These are phyloP conservation scores for Pionites leucogaster DNA, from an alignment of 2,113 vertebrate species.

Conservation along the genomic window DNA sequence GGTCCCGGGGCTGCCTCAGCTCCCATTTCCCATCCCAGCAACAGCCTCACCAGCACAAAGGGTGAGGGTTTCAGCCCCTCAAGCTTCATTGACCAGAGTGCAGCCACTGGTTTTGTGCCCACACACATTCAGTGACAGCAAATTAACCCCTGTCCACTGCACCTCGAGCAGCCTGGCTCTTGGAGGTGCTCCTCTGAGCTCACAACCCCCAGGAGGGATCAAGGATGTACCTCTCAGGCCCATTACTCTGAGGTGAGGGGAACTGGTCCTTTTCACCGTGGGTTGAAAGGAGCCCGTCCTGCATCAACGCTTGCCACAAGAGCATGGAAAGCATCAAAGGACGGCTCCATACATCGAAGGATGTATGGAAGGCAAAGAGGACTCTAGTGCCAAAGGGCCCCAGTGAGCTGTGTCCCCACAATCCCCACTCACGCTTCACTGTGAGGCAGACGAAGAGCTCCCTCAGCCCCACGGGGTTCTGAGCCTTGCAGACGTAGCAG, in stretches of 20 bases:
- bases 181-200: neutral
- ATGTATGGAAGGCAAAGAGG: neutral
- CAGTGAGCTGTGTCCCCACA: neutral
- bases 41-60: neutral
- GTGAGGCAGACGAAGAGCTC: constrained; percentile 85
- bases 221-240: neutral
- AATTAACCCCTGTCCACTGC: too few relatives aligned
- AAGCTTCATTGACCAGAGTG: fast-evolving
- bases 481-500: constrained; percentile 86
- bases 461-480: constrained; percentile 78
- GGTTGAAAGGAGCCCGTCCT: neutral
- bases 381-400: neutral
- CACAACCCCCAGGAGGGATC: neutral
- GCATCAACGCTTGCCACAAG: fast-evolving
- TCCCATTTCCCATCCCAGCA: neutral
- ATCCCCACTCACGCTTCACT: constrained; percentile 81
- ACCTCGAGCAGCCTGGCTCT: neutral
- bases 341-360: neutral
- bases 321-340: fast-evolving
- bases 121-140: neutral
- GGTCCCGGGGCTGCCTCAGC: neutral
- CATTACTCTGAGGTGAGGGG: neutral
- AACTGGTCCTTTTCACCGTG: neutral
- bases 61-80: neutral
- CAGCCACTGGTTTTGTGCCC: neutral